A percentile compares a stretch with the other conserved stretches of the same genome.
Conservation (phyloP, 2,888 invertebrate species). For the Apantesis nais region DNA sequence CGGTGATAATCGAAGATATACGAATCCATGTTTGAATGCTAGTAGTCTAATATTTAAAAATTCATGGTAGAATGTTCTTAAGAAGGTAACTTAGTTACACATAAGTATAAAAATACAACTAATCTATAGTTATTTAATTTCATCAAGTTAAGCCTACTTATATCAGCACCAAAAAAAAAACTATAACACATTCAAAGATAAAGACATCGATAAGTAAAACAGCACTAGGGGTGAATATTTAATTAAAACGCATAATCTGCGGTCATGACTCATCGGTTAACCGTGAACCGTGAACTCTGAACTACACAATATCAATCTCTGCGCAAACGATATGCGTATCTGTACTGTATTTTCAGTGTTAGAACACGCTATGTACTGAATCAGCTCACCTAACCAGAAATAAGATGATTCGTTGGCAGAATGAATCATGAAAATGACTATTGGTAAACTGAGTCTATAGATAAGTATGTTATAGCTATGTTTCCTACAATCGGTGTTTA, state of each 20-base stretch:
- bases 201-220: neutral
- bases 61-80: neutral
- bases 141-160: neutral
- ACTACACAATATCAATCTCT: neutral
- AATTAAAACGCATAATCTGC: neutral
- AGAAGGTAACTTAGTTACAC: neutral
- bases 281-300: neutral
- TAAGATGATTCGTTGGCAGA: conserved; percentile 14
- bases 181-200: neutral
- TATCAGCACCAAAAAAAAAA: neutral
- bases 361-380: conserved; percentile 23
- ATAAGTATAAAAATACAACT: neutral
- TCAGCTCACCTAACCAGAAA: conserved; percentile 26
- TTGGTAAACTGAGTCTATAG: neutral
- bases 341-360: conserved; percentile 13
- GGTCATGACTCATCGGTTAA: neutral
- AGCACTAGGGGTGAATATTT: neutral
- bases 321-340: neutral
- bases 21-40: too few species aligned
- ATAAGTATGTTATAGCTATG: neutral
- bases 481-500: neutral
- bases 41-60: neutral
- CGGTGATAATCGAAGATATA: too few species aligned
- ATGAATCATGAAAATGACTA: conserved; percentile 15
- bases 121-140: neutral